Percentiles rank a stretch among this genome's conserved stretches.
Evolutionary conservation across 2,888 invertebrate species (phyloP).

Genomic region (Diarsia mendica): DNA sequence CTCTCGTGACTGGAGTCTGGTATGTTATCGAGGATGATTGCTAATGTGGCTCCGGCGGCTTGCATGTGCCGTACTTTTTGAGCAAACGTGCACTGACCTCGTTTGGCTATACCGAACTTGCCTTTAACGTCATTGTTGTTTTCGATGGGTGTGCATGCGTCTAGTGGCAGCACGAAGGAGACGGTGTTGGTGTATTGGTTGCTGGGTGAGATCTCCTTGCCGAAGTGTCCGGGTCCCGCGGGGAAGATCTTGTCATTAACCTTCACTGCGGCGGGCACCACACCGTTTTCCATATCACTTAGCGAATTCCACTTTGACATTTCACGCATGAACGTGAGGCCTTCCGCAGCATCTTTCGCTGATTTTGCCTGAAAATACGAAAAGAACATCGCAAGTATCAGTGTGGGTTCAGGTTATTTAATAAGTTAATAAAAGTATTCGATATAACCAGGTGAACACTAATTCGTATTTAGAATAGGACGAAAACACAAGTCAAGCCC

Average conservation of each 20-base stretch:
- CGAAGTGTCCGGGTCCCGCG: slow-evolving; percentile 98
- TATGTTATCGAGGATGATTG: slow-evolving; percentile 96
- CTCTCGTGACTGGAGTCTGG: slow-evolving; percentile 93
- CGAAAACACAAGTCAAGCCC: neutral
- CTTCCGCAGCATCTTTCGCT: slow-evolving; percentile 96
- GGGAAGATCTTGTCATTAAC: slow-evolving; percentile 79
- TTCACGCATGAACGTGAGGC: slow-evolving; percentile 98
- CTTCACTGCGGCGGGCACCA: slow-evolving; percentile 79
- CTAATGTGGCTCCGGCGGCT: slow-evolving; percentile 95
- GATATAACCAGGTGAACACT: neutral
- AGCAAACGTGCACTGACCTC: slow-evolving; percentile 98
- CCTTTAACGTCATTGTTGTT: slow-evolving; percentile 91
- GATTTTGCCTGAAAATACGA: slow-evolving; percentile 93
- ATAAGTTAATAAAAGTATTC: neutral
- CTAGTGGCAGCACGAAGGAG: slow-evolving; percentile 92
- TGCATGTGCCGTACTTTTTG: slow-evolving; percentile 97
- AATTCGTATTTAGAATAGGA: neutral
- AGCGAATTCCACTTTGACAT: slow-evolving; percentile 97
- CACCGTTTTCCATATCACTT: slow-evolving; percentile 90
- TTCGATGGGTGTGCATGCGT: slow-evolving; percentile 91
- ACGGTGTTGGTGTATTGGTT: slow-evolving; percentile 92
- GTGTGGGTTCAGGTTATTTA: neutral
- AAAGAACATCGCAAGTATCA: neutral
- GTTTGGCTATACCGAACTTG: slow-evolving; percentile 95
- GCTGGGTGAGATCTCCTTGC: slow-evolving; percentile 93